These are phyloP conservation scores for Globodera ellingtonae DNA, from an alignment of 1,140 invertebrate species.

Conservation along the genomic window DNA sequence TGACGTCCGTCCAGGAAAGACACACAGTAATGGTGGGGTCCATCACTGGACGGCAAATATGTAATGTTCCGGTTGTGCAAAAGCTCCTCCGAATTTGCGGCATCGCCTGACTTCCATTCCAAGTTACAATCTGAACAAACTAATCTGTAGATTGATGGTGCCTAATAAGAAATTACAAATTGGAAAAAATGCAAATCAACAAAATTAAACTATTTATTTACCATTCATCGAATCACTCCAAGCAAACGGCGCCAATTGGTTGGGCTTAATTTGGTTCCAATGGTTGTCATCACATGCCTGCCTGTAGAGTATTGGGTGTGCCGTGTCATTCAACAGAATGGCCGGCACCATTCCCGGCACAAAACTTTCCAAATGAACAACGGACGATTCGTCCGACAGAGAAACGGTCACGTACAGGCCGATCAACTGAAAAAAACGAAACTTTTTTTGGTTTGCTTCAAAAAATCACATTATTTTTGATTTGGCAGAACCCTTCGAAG, in stretches of 20 bases:
- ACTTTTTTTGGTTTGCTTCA: no score
- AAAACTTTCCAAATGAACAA: slow-evolving; percentile 82
- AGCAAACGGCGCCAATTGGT: slow-evolving; percentile 49
- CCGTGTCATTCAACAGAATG: slow-evolving; percentile 81
- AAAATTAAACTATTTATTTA: neutral
- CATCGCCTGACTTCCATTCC: slow-evolving; percentile 53
- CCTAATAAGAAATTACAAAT: no score
- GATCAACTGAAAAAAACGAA: slow-evolving; percentile 72
- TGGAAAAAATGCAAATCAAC: no score
- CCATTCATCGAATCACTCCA: slow-evolving; percentile 31
- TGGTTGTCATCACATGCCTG: slow-evolving; percentile 66
- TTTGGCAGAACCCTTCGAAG: slow-evolving; percentile 78
- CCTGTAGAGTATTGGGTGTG: slow-evolving; percentile 66
- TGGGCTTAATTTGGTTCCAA: slow-evolving; percentile 41
- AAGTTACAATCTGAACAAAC: slow-evolving; percentile 45
- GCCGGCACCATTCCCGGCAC: slow-evolving; percentile 81
- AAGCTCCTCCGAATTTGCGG: slow-evolving; percentile 40
- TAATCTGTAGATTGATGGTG: no score
- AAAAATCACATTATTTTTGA: slow-evolving; percentile 71
- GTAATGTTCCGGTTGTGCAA: slow-evolving; percentile 43
- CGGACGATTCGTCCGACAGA: slow-evolving; percentile 83
- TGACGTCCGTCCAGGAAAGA: slow-evolving; percentile 92
- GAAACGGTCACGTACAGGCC: slow-evolving; percentile 88
- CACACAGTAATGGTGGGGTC: slow-evolving; percentile 74
- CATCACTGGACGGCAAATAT: slow-evolving; percentile 63